Base-by-base conservation (phyloP, 2,888 invertebrate genomes). In the Nomada ferruginata region DNA sequence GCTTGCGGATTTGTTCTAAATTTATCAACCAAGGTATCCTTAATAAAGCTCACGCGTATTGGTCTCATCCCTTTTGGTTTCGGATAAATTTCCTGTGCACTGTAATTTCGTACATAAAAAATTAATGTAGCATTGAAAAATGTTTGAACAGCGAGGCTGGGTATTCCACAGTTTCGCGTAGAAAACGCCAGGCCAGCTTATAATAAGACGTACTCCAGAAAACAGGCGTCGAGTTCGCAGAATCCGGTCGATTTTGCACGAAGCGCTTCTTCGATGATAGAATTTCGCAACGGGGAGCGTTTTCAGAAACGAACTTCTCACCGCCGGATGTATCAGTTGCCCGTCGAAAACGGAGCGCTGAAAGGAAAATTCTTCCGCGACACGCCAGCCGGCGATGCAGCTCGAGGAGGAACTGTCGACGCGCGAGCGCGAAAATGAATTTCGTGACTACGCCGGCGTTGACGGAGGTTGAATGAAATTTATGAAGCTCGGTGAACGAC, bases 291-390 rank as follows among this genome's bases (percentile, higher is more conserved):
- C 15, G 66, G 50, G 4, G 15, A 55, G 65, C 55, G 55, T 55
- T 66, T 20, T 60, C 53, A 15, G 23, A 11, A 57, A 44, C 66
- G 65, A 42, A 72, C 26, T 53, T 44, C 52, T 68, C 36, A 13
- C 36, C 52, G 63, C n/a, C 52, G 64, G 53, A 71, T 57, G 55
- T 71, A 80, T 75, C 68, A 68, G 81, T 82, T 75, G 69, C 73
- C 53, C 52, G 11, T n/a, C 18, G 55, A 64, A 53, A 72, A 68
- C 29, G 57, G 60, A 63, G 66, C n/a, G 68, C 36, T 68, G 80
- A 79, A 80, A 80, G 53, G 80, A 79, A 68, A 59, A 73, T 73
- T 80, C 68, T 44, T 2, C 26, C 13, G 29, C n/a, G 79, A 66
- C 59, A 23, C 66, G 66, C 36, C 50, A 29, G 23, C 55, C 26